Evolutionary conservation across 2,797 vertebrate species (phyloP), one percentile per base, ranked within the genome.

Genomic region (Danio choprae): DNA sequence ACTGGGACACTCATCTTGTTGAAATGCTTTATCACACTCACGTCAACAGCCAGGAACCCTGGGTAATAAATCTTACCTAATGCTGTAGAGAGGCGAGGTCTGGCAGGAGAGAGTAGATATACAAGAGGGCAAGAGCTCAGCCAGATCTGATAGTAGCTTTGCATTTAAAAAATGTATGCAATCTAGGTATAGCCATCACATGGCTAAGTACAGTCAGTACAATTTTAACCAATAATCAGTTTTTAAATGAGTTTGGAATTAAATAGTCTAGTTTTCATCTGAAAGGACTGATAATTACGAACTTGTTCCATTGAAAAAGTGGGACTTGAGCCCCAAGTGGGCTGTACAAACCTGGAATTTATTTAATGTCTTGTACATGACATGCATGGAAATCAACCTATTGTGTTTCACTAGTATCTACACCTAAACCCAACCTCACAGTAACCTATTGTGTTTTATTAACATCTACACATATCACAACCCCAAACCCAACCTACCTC

Each of bases 61-160:
- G 88, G 87, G 89, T 91, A 90, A 93, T 94, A 93, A 92, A 92
- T 93, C 89, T 87, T 85, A 74, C 86, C 86, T 90, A 92, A 91
- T 90, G 84, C 90, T 77, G 85, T 76, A 84, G 70, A 82, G 73
- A 84, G 77, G 83, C 83, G 76, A 82, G 87, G 56, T 80, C 83
- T 87, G 86, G 85, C 87, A 90, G 83, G 77, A 89, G 78, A 86
- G 83, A 46, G 64, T 8, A 59, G 29, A 69, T 41, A 60, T 69
- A 53, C 71, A 71, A 56, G 55, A 40, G 80, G 13, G 55, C 22
- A 44, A 65, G 71, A 82, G 56, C 53, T 70, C 55, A 77, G 53
- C 65, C 62, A 80, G 62, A 86, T 86, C 62, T 63, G 82, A 82
- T 84, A 81, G 22, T 60, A 74, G 46, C 67, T 77, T 40, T 81